A percentile compares a stretch with the other conserved stretches of the same genome.
Conservation (phyloP, 2,113 vertebrate genomes). For the Felis chaus region DNA sequence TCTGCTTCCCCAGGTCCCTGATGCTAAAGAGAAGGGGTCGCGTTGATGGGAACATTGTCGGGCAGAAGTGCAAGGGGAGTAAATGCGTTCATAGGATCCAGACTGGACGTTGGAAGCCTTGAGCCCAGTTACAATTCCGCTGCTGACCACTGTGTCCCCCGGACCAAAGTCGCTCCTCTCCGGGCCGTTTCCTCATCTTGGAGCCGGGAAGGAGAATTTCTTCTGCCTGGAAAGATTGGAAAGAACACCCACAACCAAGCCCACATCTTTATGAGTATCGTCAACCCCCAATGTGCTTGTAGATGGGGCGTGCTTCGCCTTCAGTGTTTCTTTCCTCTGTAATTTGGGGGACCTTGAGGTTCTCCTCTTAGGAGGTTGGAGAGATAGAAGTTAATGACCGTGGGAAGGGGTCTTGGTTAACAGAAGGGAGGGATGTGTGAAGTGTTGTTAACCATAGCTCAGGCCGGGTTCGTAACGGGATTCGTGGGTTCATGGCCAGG, state of each 20-base stretch:
- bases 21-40: not conserved
- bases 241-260: not conserved
- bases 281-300: rapidly evolving
- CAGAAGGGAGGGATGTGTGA: not conserved
- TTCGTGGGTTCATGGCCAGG: constrained; percentile 59
- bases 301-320: rapidly evolving
- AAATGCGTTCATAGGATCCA: too few relatives aligned
- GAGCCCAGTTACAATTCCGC: not conserved
- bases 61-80: not conserved
- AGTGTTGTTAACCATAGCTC: not conserved
- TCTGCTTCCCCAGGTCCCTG: not conserved
- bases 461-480: not conserved
- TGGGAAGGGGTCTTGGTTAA: not conserved
- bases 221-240: not conserved
- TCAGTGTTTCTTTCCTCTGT: rapidly evolving
- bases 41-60: not conserved
- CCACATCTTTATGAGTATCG: not conserved
- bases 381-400: not conserved
- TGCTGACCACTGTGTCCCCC: not conserved
- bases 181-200: not conserved
- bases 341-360: not conserved
- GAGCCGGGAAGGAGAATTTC: not conserved
- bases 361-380: not conserved
- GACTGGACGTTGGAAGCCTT: not conserved
- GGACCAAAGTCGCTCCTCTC: not conserved